Conservation (phyloP, 2,888 invertebrate species). For the Saturnia pavonia region DNA sequence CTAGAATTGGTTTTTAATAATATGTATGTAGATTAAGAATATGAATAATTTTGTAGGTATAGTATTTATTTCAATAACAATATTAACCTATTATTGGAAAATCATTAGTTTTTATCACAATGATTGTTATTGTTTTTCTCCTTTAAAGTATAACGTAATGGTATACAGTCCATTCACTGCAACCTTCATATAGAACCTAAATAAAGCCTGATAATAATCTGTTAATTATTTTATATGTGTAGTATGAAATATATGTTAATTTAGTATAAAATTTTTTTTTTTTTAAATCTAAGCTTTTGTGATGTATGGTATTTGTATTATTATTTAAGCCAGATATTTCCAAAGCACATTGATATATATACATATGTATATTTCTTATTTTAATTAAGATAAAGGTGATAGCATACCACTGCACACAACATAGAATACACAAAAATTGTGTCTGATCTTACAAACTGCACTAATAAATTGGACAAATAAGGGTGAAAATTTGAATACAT, state of each 20-base stretch:
- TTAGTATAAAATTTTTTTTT: too few relatives aligned
- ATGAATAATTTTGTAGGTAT: neutral
- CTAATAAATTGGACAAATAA: too few relatives aligned
- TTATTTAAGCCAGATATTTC: neutral
- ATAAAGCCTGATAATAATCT: neutral
- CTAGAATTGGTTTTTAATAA: neutral
- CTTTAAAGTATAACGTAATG: neutral
- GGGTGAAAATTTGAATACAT: too few relatives aligned
- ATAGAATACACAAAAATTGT: neutral
- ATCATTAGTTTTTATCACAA: neutral
- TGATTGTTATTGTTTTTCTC: neutral
- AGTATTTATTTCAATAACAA: neutral
- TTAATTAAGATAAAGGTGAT: neutral
- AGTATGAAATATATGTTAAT: too few relatives aligned
- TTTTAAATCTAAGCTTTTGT: too few relatives aligned
- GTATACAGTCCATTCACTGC: neutral
- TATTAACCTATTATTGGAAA: too few relatives aligned
- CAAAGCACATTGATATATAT: neutral
- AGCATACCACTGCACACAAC: neutral
- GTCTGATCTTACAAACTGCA: neutral
- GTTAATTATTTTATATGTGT: neutral
- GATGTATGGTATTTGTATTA: neutral
- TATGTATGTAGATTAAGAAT: neutral
- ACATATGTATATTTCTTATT: slow-evolving; percentile 1
- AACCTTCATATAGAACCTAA: neutral